Evolutionary conservation across 2,113 vertebrate species (phyloP), one percentile per base, ranked within the genome.

Genomic region (Podiceps cristatus): DNA sequence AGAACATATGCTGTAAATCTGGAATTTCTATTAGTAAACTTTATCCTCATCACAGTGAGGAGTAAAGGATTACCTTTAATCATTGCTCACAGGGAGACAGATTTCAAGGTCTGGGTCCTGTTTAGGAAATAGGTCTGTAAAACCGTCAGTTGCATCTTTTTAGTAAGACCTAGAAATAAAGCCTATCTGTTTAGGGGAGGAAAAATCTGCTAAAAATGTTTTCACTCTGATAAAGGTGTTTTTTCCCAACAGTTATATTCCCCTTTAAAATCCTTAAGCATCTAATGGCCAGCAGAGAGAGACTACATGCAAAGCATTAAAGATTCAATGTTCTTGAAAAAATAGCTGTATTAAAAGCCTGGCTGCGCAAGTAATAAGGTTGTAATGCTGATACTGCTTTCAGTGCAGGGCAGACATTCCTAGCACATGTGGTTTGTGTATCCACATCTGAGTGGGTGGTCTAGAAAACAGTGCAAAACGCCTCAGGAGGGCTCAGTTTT

Each of bases 361-460:
- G 89, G 59, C 86, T 95, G 90, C 42, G 37, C 72, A 68, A 98
- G 94, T 95, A 97, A 95, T 94, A 96, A 96, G 96, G 88, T 94
- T 40, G 29, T 97, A 97, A 96, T 90, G 55, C 96, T 96, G 95
- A 97, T 98, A 96, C 62, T 92, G 90, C 95, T 98, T 97, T 96
- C 90, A 76, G 86, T 94, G 91, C 86, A 13, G 83, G 71, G 79
- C 97, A 90, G 88, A 82, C 97, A 94, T 98, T 97, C 97, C 97
- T 96, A 91, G 91, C 97, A 98, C 98, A 98, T 98, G 98, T 98
- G 98, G 97, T 98, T 98, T 98, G 97, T 97, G 97, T 98, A 97
- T 98, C 96, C 95, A 78, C 2, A 9, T 96, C 98, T 73, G 94
- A 93, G 98, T 99, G 98, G 98, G 98, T 99, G 98, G 98, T 99